Evolutionary conservation across 2,113 vertebrate genomes (phyloP).

Genomic region (Paramormyrops kingsleyae): DNA sequence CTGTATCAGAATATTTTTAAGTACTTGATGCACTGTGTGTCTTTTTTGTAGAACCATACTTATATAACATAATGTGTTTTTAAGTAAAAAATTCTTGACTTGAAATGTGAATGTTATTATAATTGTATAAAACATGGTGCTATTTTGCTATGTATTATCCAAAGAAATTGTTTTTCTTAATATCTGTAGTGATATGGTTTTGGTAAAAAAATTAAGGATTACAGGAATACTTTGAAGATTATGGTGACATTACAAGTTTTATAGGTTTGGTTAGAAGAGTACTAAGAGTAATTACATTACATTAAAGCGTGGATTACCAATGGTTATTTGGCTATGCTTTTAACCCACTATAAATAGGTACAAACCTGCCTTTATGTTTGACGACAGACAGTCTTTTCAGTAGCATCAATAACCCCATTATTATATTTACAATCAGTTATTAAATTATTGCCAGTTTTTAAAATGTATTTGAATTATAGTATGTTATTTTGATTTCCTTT

Average conservation of each 20-base stretch:
- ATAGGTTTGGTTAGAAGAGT: background rate
- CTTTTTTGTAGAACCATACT: constrained; percentile 54
- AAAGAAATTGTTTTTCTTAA: constrained; percentile 55
- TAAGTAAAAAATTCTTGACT: constrained; percentile 59
- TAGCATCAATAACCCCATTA: background rate
- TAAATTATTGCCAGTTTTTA: background rate
- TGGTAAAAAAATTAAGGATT: background rate
- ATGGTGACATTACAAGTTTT: background rate
- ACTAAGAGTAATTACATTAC: background rate
- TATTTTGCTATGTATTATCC: constrained; percentile 57
- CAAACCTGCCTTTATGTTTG: background rate
- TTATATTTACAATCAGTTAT: background rate
- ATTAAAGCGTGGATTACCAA: background rate
- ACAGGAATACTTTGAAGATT: background rate
- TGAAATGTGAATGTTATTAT: constrained; percentile 55
- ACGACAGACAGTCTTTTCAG: background rate
- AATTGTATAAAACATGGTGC: constrained; percentile 42
- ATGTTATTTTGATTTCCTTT: background rate
- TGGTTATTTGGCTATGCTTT: background rate
- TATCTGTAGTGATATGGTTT: background rate
- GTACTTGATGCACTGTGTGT: constrained; percentile 87
- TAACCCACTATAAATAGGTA: background rate
- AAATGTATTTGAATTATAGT: background rate
- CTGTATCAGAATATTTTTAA: constrained; percentile 80
- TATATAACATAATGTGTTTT: constrained; percentile 45